Evolutionary conservation across 1,140 invertebrate species (phyloP).

Genomic region (Cardiocondyla obscurior): DNA sequence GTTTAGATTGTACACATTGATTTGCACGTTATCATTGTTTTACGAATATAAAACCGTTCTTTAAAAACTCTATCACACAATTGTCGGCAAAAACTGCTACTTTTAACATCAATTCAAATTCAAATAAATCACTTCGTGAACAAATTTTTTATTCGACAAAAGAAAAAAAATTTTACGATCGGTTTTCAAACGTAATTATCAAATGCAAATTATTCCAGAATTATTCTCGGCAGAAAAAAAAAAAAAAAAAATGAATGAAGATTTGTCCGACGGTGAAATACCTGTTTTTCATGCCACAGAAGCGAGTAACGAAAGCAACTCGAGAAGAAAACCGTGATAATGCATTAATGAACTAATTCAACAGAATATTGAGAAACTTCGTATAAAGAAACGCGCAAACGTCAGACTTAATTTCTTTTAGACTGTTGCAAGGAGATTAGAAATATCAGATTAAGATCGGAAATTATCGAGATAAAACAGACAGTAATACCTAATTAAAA

Average conservation of each 20-base stretch:
- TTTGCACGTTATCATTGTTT: background rate
- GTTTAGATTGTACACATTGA: background rate
- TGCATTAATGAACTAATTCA: conserved; percentile 22
- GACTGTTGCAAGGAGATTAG: too few relatives aligned
- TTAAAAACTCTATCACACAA: background rate
- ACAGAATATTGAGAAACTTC: background rate
- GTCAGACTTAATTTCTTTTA: too few relatives aligned
- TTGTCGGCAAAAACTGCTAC: background rate
- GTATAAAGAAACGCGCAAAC: too few relatives aligned
- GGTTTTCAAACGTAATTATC: conserved; percentile 2
- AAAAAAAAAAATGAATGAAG: background rate
- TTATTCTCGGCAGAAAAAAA: background rate
- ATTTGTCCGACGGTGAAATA: background rate
- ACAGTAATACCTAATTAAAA: too few relatives aligned
- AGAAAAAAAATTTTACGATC: background rate
- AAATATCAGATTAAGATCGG: too few relatives aligned
- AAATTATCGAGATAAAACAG: too few relatives aligned
- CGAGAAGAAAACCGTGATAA: conserved; percentile 9
- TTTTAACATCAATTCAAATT: background rate
- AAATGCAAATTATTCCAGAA: conserved; percentile 27
- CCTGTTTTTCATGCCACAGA: background rate
- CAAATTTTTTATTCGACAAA: background rate
- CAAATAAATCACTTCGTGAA: background rate
- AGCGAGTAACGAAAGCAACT: conserved; percentile 5
- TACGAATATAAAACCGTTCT: background rate